phyloP scores from a whole-genome alignment of 2,113 vertebrate genomes.

The Ardeotis arabs region DNA sequence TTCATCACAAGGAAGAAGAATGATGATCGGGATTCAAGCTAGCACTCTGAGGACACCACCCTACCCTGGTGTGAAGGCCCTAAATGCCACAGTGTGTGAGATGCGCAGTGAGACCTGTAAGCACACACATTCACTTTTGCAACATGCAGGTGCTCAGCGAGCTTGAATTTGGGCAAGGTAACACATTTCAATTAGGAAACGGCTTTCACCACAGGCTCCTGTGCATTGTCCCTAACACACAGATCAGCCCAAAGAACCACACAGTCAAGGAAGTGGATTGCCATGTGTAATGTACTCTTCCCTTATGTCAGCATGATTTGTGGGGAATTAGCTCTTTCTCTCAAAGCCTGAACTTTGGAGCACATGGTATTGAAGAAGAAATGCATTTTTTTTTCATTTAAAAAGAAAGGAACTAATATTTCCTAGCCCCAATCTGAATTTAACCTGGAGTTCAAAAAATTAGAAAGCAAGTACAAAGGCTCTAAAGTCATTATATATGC shows the following conservation, averaged over 20 bases:
- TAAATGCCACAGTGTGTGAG: fast-evolving
- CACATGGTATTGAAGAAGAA: not conserved
- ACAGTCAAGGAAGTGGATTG: not conserved
- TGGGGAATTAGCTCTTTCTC: not conserved
- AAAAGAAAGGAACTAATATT: not conserved
- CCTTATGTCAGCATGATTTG: not conserved
- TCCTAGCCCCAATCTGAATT: not conserved
- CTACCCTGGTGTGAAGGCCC: not conserved
- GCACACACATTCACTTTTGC: fast-evolving
- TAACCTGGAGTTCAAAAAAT: not conserved
- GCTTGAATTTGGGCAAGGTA: not conserved
- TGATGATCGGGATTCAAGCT: not conserved
- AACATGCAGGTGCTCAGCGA: not conserved
- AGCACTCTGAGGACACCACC: not conserved
- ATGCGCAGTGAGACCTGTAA: not conserved
- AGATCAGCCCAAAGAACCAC: not conserved
- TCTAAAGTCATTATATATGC: not conserved
- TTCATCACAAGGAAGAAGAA: not conserved
- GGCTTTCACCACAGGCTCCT: not conserved
- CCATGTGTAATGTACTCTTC: not conserved
- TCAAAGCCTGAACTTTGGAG: not conserved
- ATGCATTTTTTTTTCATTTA: not conserved
- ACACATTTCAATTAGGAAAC: not conserved
- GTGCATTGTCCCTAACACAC: not conserved
- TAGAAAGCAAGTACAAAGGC: not conserved